These are phyloP conservation scores for Meloidogyne floridensis DNA, from an alignment of 1,140 invertebrate genomes.

Conservation along the genomic window DNA sequence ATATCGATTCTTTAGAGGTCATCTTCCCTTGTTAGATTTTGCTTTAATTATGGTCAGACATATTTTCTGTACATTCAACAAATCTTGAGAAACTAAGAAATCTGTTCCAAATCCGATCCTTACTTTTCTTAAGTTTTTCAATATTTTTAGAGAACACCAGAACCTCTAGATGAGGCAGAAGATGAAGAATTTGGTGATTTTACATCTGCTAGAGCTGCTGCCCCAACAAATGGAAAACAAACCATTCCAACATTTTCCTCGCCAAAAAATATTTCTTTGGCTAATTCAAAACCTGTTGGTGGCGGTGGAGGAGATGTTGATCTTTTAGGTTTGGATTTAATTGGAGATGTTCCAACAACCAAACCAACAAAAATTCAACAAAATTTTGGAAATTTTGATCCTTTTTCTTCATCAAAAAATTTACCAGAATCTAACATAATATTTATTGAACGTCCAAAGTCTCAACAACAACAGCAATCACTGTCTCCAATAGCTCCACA, in stretches of 20 bases:
- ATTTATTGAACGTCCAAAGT: slow-evolving; percentile 9
- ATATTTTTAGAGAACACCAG: slow-evolving; percentile 33
- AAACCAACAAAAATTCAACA: not conserved
- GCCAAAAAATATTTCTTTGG: not conserved
- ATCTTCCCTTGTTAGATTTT: no score
- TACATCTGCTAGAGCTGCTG: slow-evolving; percentile 43
- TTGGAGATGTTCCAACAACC: not conserved
- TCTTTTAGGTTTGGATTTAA: not conserved
- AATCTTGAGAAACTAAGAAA: no score
- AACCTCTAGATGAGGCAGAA: slow-evolving; percentile 34
- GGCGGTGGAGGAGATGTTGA: not conserved
- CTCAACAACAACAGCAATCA: not conserved
- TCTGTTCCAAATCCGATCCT: not conserved
- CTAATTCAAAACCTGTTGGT: not conserved
- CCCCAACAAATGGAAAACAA: not conserved
- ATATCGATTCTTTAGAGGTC: no score
- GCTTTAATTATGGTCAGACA: no score
- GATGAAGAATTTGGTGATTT: slow-evolving; percentile 59
- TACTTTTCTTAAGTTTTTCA: slow-evolving; percentile 15
- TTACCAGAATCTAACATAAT: not conserved
- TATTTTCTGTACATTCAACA: no score
- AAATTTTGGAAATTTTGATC: not conserved
- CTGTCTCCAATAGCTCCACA: not conserved
- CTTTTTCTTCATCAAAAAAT: not conserved
- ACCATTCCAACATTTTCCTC: not conserved